phyloP scores from a whole-genome alignment of 2,888 invertebrate genomes.

The Ennomos quercinarius region DNA sequence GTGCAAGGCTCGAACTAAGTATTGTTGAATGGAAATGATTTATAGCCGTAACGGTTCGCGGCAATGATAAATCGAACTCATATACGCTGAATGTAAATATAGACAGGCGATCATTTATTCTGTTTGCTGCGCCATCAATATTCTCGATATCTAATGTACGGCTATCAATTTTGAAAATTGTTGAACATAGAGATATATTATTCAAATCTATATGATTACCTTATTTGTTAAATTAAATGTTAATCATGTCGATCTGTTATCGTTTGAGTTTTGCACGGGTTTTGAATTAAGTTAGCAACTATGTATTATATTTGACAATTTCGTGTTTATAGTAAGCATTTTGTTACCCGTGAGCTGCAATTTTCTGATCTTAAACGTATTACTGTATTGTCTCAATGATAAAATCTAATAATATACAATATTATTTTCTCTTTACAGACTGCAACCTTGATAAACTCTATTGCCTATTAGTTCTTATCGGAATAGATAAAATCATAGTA shows the following conservation, averaged over 20 bases:
- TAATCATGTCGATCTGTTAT: constrained; percentile 17
- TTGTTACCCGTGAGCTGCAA: not conserved
- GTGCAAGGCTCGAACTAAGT: constrained; percentile 53
- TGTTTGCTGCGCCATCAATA: constrained; percentile 62
- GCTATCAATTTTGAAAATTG: constrained; percentile 44
- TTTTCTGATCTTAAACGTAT: not conserved
- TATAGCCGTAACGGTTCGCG: constrained; percentile 64
- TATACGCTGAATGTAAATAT: constrained; percentile 70
- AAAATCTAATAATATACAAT: too few relatives aligned
- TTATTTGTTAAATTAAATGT: constrained; percentile 35
- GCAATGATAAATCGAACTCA: constrained; percentile 73
- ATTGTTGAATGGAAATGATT: constrained; percentile 74
- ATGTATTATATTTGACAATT: not conserved
- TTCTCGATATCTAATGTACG: constrained; percentile 44
- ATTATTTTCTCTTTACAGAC: too few relatives aligned
- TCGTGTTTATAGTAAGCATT: not conserved
- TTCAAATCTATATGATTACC: constrained; percentile 36
- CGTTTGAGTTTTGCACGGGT: not conserved
- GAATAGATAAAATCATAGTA: too few relatives aligned
- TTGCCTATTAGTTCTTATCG: too few relatives aligned
- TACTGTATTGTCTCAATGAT: too few relatives aligned
- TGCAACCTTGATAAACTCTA: too few relatives aligned
- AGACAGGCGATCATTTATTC: constrained; percentile 67
- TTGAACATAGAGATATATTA: constrained; percentile 37
- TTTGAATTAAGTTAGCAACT: not conserved